A percentile compares a stretch with the other conserved stretches of the same genome.
phyloP scores from a whole-genome alignment of 2,797 vertebrate genomes.

The Crenuchus spilurus region DNA sequence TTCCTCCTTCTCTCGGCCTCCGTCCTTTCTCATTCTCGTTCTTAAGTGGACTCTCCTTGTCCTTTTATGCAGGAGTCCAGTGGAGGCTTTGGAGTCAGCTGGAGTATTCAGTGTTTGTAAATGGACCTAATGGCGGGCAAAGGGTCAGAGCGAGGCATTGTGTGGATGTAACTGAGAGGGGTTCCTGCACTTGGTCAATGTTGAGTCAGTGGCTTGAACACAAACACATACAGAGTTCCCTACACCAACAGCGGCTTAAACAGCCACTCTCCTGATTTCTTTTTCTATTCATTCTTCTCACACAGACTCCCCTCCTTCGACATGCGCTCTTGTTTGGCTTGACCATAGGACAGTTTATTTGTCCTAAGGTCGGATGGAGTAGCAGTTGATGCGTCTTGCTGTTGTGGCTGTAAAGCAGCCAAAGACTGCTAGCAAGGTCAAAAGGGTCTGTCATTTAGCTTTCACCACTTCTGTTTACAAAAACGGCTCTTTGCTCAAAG shows the following conservation, averaged over 20 bases:
- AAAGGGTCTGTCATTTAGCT: neutral
- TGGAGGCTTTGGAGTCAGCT: constrained; percentile 46
- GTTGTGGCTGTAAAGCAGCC: constrained; percentile 31
- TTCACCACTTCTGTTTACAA: constrained; percentile 1
- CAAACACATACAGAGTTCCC: constrained; percentile 34
- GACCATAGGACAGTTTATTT: constrained; percentile 47
- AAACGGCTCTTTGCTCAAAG: too few relatives aligned
- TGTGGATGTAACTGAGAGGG: constrained; percentile 49
- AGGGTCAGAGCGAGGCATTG: constrained; percentile 65
- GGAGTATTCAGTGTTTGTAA: constrained; percentile 78
- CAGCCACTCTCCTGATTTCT: constrained; percentile 22
- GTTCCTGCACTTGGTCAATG: constrained; percentile 47
- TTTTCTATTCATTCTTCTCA: constrained; percentile 2
- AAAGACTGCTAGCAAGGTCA: constrained; percentile 6
- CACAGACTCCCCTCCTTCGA: neutral
- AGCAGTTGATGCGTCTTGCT: constrained; percentile 42
- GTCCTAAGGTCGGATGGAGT: constrained; percentile 35
- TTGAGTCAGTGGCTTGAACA: constrained; percentile 41
- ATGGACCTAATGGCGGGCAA: constrained; percentile 76
- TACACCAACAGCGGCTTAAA: constrained; percentile 21
- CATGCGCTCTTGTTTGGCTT: constrained; percentile 43
- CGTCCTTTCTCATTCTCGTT: constrained; percentile 67
- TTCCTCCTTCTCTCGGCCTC: constrained; percentile 70
- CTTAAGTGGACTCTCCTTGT: constrained; percentile 56
- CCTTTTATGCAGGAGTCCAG: constrained; percentile 45